Evolutionary conservation across 2,888 invertebrate genomes (phyloP).

Genomic region (Hemicrepidius hirtus): DNA sequence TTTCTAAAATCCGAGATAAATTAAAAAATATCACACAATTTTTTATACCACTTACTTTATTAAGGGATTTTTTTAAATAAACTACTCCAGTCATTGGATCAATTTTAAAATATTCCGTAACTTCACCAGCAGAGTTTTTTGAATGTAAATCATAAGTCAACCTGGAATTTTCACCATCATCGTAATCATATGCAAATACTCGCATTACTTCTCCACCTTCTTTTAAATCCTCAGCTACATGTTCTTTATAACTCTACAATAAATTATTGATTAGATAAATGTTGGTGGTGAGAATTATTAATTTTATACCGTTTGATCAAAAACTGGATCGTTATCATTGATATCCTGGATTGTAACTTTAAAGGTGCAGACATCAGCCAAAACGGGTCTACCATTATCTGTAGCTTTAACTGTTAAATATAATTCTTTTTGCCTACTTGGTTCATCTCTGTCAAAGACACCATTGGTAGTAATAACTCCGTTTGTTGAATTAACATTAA

Average conservation of each 20-base stretch:
- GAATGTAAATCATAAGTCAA: constrained; percentile 81
- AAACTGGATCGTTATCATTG: constrained; percentile 92
- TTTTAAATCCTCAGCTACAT: constrained; percentile 87
- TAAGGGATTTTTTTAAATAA: constrained; percentile 63
- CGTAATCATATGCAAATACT: constrained; percentile 94
- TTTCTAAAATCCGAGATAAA: constrained; percentile 71
- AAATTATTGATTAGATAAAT: constrained; percentile 64
- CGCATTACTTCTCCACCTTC: constrained; percentile 87
- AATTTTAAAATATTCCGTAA: constrained; percentile 83
- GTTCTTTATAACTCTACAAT: constrained; percentile 80
- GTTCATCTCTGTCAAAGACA: constrained; percentile 93
- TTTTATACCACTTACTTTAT: constrained; percentile 35
- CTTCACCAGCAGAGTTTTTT: constrained; percentile 71
- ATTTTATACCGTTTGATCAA: constrained; percentile 82
- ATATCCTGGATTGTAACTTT: constrained; percentile 92
- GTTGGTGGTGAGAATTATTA: constrained; percentile 39
- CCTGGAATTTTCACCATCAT: constrained; percentile 92
- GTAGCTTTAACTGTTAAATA: constrained; percentile 93
- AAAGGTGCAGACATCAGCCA: constrained; percentile 95
- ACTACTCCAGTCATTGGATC: constrained; percentile 90
- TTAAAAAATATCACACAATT: background rate
- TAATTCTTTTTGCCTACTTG: constrained; percentile 86
- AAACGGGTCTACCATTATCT: constrained; percentile 92
- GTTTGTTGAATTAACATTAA: constrained; percentile 84
- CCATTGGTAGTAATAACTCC: constrained; percentile 86